Conservation (phyloP, 2,797 vertebrate species). For the Brachyalestes nurse region DNA sequence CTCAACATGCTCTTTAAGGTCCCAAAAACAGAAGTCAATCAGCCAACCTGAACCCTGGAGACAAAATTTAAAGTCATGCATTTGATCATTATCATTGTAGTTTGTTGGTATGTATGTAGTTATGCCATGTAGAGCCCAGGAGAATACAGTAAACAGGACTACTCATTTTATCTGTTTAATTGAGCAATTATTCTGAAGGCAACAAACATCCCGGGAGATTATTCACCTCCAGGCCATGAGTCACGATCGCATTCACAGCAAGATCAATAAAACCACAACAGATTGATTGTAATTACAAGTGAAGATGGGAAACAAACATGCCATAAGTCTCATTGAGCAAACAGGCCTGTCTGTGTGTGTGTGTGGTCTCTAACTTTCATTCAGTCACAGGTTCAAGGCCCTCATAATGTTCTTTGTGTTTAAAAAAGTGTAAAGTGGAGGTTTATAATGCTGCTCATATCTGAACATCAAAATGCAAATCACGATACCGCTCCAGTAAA, state of each 20-base stretch:
- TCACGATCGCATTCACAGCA: constrained; percentile 35
- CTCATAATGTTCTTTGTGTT: not conserved
- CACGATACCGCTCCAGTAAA: not conserved
- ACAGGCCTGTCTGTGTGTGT: not conserved
- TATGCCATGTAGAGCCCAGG: not conserved
- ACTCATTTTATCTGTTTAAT: constrained; percentile 2
- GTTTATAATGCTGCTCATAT: not conserved
- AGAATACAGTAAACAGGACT: not conserved
- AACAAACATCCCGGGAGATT: not conserved
- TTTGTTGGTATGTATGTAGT: not conserved
- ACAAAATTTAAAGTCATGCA: not conserved
- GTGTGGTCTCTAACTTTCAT: not conserved
- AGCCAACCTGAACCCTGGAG: not conserved
- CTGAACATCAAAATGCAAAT: not conserved
- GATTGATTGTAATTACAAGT: constrained; percentile 44
- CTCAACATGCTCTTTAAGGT: no score
- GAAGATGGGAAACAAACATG: constrained; percentile 20
- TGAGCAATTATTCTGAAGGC: not conserved
- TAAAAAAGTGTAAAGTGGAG: not conserved
- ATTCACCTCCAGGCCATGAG: constrained; percentile 32
- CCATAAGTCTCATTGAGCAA: constrained; percentile 5
- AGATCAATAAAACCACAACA: constrained; percentile 47
- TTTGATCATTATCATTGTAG: not conserved
- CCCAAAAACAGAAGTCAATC: no score
- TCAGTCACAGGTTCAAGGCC: not conserved